Evolutionary conservation across 2,113 vertebrate genomes (phyloP).

Genomic region (Peromyscus californicus): DNA sequence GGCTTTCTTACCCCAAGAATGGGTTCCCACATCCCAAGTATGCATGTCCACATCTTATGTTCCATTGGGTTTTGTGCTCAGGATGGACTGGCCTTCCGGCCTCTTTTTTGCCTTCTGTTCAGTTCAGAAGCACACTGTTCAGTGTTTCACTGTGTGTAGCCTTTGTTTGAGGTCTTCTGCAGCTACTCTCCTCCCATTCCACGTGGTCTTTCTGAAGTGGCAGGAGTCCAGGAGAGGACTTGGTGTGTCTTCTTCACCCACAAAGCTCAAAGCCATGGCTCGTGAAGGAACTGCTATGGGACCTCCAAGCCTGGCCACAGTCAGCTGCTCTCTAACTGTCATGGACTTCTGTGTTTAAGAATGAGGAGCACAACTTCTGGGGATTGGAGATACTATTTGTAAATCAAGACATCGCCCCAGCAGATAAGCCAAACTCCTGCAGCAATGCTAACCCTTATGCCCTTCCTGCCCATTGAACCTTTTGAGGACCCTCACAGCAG

Average conservation of each 20-base stretch:
- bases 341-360: slow-evolving; percentile 77
- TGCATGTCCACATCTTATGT: too few relatives aligned
- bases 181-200: neutral
- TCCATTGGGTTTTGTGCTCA: neutral
- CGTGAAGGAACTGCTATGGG: rapidly evolving
- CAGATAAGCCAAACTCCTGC: slow-evolving; percentile 70
- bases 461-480: slow-evolving; percentile 75
- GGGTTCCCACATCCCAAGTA: too few relatives aligned
- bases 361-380: neutral
- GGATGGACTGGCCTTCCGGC: rapidly evolving
- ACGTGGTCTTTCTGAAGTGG: neutral
- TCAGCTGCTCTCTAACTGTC: slow-evolving; percentile 64
- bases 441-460: slow-evolving; percentile 68
- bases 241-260: neutral
- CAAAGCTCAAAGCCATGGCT: rapidly evolving
- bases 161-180: neutral
- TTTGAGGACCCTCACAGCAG: slow-evolving; percentile 64
- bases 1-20: neutral
- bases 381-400: slow-evolving; percentile 74
- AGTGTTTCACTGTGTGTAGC: neutral
- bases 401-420: slow-evolving; percentile 3
- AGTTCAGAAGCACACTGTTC: rapidly evolving
- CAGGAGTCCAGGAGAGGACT: neutral
- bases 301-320: slow-evolving; percentile 42
- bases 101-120: neutral